Percentiles rank a stretch among this genome's conserved stretches.
Evolutionary conservation across 2,797 vertebrate genomes (phyloP).

Genomic region (Myiothlypis coronata): DNA sequence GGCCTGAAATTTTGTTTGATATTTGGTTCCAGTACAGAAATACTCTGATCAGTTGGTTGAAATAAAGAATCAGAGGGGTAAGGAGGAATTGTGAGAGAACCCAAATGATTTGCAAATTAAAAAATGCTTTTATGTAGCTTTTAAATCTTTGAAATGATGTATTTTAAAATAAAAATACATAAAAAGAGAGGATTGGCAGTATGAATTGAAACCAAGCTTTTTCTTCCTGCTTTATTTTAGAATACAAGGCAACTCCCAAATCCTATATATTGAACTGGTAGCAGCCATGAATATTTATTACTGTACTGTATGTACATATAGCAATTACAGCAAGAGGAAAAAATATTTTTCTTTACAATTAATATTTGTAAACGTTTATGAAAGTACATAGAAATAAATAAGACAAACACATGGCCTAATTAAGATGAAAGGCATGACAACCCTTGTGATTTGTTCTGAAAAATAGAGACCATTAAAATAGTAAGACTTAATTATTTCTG

Average conservation of each 20-base stretch:
- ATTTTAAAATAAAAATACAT: not conserved
- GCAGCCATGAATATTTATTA: constrained; percentile 47
- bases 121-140: not conserved
- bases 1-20: not conserved
- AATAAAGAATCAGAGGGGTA: not conserved
- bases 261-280: not conserved
- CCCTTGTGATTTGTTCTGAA: constrained; percentile 68
- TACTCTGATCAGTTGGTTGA: not conserved
- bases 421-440: constrained; percentile 74
- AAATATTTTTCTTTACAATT: constrained; percentile 65
- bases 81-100: not conserved
- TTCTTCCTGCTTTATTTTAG: not conserved
- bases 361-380: constrained; percentile 70
- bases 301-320: constrained; percentile 27
- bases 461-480: constrained; percentile 61
- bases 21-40: not conserved
- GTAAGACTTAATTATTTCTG: constrained; percentile 69
- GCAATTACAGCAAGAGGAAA: constrained; percentile 60
- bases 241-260: not conserved
- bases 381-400: constrained; percentile 70
- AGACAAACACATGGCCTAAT: constrained; percentile 69
- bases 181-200: not conserved
- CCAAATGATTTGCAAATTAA: not conserved
- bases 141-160: not conserved
- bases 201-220: not conserved